Conservation (phyloP, 1,140 invertebrate species). For the Microplitis demolitor region DNA sequence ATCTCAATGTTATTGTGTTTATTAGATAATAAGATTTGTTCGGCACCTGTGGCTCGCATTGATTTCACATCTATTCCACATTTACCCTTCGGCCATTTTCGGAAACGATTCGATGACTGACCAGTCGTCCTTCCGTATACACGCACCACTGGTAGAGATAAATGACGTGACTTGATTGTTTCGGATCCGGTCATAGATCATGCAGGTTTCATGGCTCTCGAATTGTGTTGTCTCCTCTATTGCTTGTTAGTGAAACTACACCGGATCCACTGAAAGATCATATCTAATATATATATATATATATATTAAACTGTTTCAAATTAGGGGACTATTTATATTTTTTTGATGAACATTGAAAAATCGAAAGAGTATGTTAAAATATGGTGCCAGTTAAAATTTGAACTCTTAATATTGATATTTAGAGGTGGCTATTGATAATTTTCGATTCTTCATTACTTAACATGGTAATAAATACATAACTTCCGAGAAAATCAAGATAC, state of each 20-base stretch:
- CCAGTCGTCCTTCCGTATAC: neutral
- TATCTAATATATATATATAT: too few relatives aligned
- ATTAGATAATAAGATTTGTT: constrained; percentile 1
- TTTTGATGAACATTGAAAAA: too few relatives aligned
- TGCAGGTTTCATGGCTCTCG: neutral
- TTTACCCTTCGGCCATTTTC: neutral
- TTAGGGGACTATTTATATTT: too few relatives aligned
- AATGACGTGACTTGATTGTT: constrained; percentile 9
- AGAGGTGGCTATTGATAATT: too few relatives aligned
- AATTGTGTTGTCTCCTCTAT: neutral
- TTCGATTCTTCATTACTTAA: too few relatives aligned
- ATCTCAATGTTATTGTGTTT: too few relatives aligned
- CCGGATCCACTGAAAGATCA: neutral
- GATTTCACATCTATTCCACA: neutral
- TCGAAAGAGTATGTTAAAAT: too few relatives aligned
- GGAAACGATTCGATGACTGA: constrained; percentile 5
- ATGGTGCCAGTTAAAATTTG: too few relatives aligned
- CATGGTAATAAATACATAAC: too few relatives aligned
- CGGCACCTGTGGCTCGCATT: constrained; percentile 7
- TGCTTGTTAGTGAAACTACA: neutral
- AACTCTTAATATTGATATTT: too few relatives aligned
- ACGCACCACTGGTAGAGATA: neutral
- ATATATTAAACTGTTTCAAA: too few relatives aligned
- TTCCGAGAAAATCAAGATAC: too few relatives aligned
- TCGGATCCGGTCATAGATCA: neutral